Base-by-base conservation (phyloP, 64 coral and sea anemone species). In the Catalaphyllia jardinei region DNA sequence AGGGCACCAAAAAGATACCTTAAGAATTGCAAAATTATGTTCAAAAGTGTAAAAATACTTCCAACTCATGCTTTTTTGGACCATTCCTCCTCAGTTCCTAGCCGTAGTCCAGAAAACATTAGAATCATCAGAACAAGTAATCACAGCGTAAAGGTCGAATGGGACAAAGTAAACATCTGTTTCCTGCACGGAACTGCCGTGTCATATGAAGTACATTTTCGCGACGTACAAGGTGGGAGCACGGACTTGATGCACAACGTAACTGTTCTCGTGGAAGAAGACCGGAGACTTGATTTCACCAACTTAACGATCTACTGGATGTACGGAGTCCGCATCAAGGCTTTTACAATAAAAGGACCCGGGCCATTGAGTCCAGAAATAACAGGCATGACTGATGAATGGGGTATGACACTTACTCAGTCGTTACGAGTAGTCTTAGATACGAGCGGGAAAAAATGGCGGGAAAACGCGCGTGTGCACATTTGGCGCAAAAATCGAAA, bases 281-380 rank as follows among this genome's bases (percentile, higher is more conserved):
- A n/a, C 22, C 28, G 22, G 59, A 79, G 51, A 4, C 76, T 79
- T 10, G 22, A 57, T 22, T 79, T 79, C 49, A 55, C 76, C 27
- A 29, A 54, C 49, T 60, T 85, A 35, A 16, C 69, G 81, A 85
- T 85, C 17, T 85, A 49, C 61, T 85, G 81, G 81, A 13, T 4
- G 14, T 85, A 85, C 31, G 65, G 60, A 15, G 81, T 85, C 0
- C 30, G 65, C 19, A 71, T 85, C 62, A 71, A 39, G 60, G 81
- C 81, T 67, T 38, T 67, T 39, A 85, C 81, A 29, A 27, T 27
- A 11, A 29, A n/a, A 7, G 81, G 81, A 9, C 8, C 42, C 8
- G 81, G 81, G 18, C 60, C 81, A 46, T 67, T 57, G 9, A 79
- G 81, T 24, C 8, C 13, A 24, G 65, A 85, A 57, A 55, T 38